phyloP scores from a whole-genome alignment of 2,888 invertebrate genomes.

The Gibbula magus region DNA sequence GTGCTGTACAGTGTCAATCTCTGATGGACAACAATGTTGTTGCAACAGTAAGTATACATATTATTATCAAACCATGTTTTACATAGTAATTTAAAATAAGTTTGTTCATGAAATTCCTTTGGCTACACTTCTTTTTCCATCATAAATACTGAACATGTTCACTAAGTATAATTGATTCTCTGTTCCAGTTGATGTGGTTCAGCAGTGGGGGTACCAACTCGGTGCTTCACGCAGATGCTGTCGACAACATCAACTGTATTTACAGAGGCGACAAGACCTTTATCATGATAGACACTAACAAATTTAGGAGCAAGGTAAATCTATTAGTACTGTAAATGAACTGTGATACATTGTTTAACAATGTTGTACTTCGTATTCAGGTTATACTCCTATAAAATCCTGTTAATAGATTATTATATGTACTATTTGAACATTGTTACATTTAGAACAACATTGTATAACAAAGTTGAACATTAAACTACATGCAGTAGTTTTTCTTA shows the following conservation, averaged over 20 bases:
- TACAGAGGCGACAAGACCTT: constrained; percentile 69
- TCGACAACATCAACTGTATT: constrained; percentile 74
- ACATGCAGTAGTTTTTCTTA: too few species aligned
- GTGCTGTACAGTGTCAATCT: constrained; percentile 67
- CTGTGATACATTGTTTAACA: too few species aligned
- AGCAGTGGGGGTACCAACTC: constrained; percentile 75
- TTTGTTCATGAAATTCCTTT: not conserved
- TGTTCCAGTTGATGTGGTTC: constrained; percentile 71
- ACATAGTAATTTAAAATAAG: too few species aligned
- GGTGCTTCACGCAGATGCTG: constrained; percentile 73
- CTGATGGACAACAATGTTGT: constrained; percentile 59
- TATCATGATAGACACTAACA: constrained; percentile 67
- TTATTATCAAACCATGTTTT: not conserved
- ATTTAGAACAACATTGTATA: too few species aligned
- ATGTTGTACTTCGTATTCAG: too few species aligned
- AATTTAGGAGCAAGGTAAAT: constrained; percentile 60
- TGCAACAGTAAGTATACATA: constrained; percentile 60
- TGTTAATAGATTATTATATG: too few species aligned
- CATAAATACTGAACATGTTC: not conserved
- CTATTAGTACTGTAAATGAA: too few species aligned
- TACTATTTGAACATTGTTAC: too few species aligned
- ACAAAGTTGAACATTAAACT: too few species aligned
- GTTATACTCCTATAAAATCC: too few species aligned
- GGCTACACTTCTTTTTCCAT: not conserved
- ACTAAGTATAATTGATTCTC: not conserved